Evolutionary conservation across 2,113 vertebrate species (phyloP), one percentile per base, ranked within the genome.

Genomic region (Tor tambroides): DNA sequence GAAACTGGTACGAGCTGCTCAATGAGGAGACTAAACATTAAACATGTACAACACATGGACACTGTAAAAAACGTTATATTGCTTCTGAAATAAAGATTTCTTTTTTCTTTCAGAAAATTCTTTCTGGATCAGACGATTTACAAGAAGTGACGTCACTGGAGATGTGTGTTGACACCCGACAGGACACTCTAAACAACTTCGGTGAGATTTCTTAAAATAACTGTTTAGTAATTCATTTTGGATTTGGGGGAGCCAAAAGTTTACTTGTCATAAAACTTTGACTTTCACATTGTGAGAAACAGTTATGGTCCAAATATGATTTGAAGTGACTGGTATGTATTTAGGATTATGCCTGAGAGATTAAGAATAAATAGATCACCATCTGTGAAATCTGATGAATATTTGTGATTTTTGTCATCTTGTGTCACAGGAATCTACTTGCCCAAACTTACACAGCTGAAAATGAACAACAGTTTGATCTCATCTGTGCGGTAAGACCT

Each of bases 391-490:
- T 41, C 7, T 46, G 43, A 46, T 46, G 43, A 46, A 51, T 15
- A 4, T 28, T 56, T 83, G 1, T 51, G n/a, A 4, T n/a, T 38
- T 91, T 17, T 56, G 56, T 89, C 30, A 38, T n/a, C 35, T 91
- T 21, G 28, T 91, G 77, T 92, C 91, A 14, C 89, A 99, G 98
- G 97, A 93, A 81, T 92, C 85, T 94, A 95, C 94, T 95, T 99
- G 89, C 98, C 98, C 86, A 96, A 91, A 77, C 95, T 99, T 91
- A 92, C 91, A 89, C 94, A 97, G 43, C 93, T 99, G 92, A 98
- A 97, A 94, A 59, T 99, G 94, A 98, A 96, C 84, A 96, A 96
- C 92, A 99, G 98, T 89, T 82, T 94, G 83, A 95, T 99, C 77
- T 77, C 88, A 74, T 98, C 98, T 87, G 93, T 98, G 84, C 96